Evolutionary conservation across 2,113 vertebrate species (phyloP), one percentile per base, ranked within the genome.

Genomic region (Channa maculata): DNA sequence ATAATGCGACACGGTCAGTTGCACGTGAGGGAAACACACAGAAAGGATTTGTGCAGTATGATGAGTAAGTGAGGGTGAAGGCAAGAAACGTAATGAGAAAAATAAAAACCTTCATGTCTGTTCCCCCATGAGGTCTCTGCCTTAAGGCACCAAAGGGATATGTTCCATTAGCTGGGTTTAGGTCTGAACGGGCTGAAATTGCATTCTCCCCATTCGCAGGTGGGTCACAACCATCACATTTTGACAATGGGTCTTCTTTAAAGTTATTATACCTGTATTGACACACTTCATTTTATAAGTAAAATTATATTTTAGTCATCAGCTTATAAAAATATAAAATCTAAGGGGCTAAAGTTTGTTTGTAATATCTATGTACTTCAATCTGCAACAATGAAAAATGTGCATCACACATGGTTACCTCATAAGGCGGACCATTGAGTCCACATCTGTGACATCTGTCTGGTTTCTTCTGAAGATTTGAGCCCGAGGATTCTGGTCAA

Each of bases 391-490:
- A 24, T 24, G 24, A 24, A 24, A 24, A 24, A 24, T 24, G 24
- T 24, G 24, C 24, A 24, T 24, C 24, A 24, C 24, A 24, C 24
- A 24, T 24, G 15, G 58, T 6, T 79, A 99, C 97, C 98, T 96
- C 96, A 99, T 98, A 14, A 99, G 95, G 24, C 57, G 94, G 57
- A 99, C 49, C 97, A 99, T 98, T 33, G 97, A 97, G 39, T 94
- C 83, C 72, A 97, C 2, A 79, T 98, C 96, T 0, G 6, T 93
- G 3, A 99, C 92, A n/a, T 84, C 74, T 0, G 95, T 95, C 65
- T 99, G 96, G 91, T 99, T 94, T 53, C 98, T 94, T 41, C 53
- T 92, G 92, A 99, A 99, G 75, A 99, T 98, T 86, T 94, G 96
- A 65, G 98, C 97, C 0, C 97, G 94, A 0, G 97, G 98, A 78